Conservation (phyloP, 1,140 invertebrate species). For the Pristionchus pacificus region DNA sequence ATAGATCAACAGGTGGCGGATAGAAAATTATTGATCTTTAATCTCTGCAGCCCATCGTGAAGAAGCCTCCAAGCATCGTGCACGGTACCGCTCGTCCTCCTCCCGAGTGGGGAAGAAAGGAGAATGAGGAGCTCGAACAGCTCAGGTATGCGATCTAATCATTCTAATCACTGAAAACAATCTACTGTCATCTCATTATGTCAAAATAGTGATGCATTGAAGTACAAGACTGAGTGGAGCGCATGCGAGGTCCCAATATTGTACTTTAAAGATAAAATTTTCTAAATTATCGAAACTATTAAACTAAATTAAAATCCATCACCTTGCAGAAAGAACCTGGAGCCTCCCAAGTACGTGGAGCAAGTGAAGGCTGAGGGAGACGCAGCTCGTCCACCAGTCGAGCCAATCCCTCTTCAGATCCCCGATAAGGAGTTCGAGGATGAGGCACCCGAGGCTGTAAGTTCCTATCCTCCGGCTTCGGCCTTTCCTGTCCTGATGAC, state of each 20-base stretch:
- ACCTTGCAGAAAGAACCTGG: constrained; percentile 38
- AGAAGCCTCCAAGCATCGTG: constrained; percentile 26
- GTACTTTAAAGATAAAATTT: no score
- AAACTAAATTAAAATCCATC: no score
- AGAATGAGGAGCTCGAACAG: constrained; percentile 51
- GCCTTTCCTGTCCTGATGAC: not conserved
- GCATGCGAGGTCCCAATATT: no score
- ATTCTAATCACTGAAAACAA: not conserved
- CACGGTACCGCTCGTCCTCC: constrained; percentile 40
- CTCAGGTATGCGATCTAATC: constrained; percentile 23
- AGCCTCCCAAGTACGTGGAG: constrained; percentile 53
- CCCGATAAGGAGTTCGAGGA: constrained; percentile 32
- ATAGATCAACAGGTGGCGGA: no score
- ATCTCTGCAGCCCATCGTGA: constrained; percentile 18
- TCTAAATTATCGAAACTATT: no score
- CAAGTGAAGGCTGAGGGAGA: constrained; percentile 45
- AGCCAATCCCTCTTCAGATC: constrained; percentile 25
- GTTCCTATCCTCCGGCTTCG: not conserved
- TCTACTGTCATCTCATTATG: no score
- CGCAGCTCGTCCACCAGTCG: constrained; percentile 60
- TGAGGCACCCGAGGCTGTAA: not conserved
- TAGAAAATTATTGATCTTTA: no score
- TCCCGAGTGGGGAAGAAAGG: constrained; percentile 45
- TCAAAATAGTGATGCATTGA: no score
- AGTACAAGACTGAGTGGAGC: no score